A percentile compares a stretch with the other conserved stretches of the same genome.
These are phyloP conservation scores for Chalcosyrphus nemorum DNA, from an alignment of 2,888 invertebrate genomes.

Conservation along the genomic window DNA sequence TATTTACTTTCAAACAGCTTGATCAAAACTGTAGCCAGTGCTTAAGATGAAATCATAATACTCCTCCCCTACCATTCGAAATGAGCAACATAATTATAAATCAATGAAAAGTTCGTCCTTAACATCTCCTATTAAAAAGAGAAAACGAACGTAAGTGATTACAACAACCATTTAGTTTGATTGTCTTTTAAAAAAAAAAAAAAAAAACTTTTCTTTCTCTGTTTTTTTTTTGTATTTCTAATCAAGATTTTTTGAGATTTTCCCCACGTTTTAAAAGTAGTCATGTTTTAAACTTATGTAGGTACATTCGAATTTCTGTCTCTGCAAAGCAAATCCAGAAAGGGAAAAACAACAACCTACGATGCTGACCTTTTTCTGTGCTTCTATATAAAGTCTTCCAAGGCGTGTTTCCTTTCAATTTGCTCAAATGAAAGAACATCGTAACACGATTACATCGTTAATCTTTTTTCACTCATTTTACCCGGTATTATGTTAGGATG, in stretches of 20 bases:
- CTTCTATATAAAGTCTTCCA: not conserved
- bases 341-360: not conserved
- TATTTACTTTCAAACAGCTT: not conserved
- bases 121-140: not conserved
- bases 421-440: slow-evolving; percentile 16
- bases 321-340: not conserved
- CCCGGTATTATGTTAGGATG: not conserved
- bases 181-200: not conserved
- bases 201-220: not conserved
- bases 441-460: slow-evolving; percentile 27
- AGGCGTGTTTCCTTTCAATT: slow-evolving; percentile 11
- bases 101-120: not conserved
- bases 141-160: not conserved
- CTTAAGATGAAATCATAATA: not conserved
- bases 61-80: not conserved
- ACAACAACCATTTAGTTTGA: not conserved
- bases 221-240: not conserved
- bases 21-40: not conserved
- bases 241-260: not conserved
- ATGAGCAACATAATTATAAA: not conserved
- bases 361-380: not conserved
- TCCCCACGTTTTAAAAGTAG: not conserved
- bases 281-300: not conserved
- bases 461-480: slow-evolving; percentile 15
- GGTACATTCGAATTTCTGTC: not conserved